Percentiles rank a stretch among this genome's conserved stretches.
phyloP scores from a whole-genome alignment of 1,140 invertebrate genomes.

The Drosophila cardini region DNA sequence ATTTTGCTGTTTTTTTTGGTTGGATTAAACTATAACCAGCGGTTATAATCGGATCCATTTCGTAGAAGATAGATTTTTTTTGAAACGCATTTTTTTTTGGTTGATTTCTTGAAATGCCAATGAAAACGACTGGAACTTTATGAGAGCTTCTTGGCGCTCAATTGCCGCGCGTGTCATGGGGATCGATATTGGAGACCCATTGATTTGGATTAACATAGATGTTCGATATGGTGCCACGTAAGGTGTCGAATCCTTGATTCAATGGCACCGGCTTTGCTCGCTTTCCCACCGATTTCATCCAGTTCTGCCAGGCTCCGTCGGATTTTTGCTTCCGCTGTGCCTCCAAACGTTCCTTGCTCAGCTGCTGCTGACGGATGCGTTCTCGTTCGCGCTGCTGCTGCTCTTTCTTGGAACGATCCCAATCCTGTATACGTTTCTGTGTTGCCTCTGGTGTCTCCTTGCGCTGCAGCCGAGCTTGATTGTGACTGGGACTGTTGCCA shows the following conservation, averaged over 20 bases:
- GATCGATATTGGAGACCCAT: slow-evolving; percentile 69
- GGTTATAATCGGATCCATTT: slow-evolving; percentile 4
- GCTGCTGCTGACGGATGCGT: slow-evolving; percentile 18
- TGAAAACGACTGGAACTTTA: slow-evolving; percentile 9
- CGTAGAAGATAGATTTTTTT: slow-evolving; percentile 23
- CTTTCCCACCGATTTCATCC: slow-evolving; percentile 62
- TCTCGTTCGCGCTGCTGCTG: slow-evolving; percentile 56
- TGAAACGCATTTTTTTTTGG: slow-evolving; percentile 10
- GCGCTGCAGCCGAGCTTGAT: not conserved
- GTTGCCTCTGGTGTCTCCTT: slow-evolving; percentile 35
- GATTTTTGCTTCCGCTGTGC: slow-evolving; percentile 43
- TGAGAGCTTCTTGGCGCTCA: slow-evolving; percentile 17
- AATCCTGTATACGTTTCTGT: slow-evolving; percentile 45
- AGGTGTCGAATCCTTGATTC: slow-evolving; percentile 65
- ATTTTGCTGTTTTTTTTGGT: slow-evolving; percentile 9
- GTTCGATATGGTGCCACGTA: slow-evolving; percentile 69
- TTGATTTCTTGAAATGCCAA: slow-evolving; percentile 28
- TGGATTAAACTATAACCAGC: not conserved
- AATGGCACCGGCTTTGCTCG: slow-evolving; percentile 73
- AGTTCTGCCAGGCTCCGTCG: slow-evolving; percentile 62
- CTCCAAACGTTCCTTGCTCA: slow-evolving; percentile 38
- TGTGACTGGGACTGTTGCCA: not conserved
- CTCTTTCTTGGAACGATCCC: slow-evolving; percentile 50
- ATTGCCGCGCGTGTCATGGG: slow-evolving; percentile 50
- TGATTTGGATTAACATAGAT: slow-evolving; percentile 68